Evolutionary conservation across 2,888 invertebrate species (phyloP).

Genomic region (Hypercompe scribonia): DNA sequence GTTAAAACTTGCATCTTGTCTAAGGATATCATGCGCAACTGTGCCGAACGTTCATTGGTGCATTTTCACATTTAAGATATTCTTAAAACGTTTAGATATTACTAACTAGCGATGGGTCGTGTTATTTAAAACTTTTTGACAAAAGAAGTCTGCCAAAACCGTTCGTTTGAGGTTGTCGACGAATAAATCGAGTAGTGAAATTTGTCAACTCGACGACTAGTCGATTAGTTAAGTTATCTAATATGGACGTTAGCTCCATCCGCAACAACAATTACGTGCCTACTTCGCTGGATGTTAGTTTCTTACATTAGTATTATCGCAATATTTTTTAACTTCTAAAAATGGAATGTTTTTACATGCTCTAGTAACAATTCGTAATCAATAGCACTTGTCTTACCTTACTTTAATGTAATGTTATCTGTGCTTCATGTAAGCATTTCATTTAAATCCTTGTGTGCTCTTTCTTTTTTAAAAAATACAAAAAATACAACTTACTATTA

Average conservation of each 20-base stretch:
- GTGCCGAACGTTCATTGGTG: conserved; percentile 15
- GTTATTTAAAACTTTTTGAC: not conserved
- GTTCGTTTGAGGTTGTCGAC: not conserved
- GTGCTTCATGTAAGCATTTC: not conserved
- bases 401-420: not conserved
- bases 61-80: not conserved
- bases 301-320: not conserved
- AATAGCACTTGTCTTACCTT: not conserved
- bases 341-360: not conserved
- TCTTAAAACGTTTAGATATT: not conserved
- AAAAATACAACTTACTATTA: not conserved
- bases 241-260: not conserved
- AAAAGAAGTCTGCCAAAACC: not conserved
- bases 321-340: not conserved
- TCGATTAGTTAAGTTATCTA: not conserved
- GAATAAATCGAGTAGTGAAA: not conserved
- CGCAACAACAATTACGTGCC: not conserved
- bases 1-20: not conserved
- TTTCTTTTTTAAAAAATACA: not conserved
- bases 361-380: not conserved
- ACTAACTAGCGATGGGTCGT: not conserved
- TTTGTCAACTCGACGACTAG: not conserved
- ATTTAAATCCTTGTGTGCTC: not conserved
- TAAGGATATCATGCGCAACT: not conserved
- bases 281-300: not conserved